Conservation (phyloP, 2,797 vertebrate genomes). For the Eleutherodactylus coqui region DNA sequence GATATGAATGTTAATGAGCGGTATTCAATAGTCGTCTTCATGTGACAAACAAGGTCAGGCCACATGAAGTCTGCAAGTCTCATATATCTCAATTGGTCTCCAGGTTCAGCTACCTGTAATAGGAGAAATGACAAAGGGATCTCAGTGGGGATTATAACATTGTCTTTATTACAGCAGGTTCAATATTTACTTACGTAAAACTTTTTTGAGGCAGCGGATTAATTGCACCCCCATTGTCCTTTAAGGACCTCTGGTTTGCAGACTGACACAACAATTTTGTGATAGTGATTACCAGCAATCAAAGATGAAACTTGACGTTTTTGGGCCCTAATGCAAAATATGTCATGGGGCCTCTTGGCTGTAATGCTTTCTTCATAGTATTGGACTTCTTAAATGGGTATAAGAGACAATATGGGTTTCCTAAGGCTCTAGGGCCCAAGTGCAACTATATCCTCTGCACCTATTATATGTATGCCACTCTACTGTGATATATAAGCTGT, state of each 20-base stretch:
- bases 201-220: not conserved
- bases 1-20: slow-evolving; percentile 25
- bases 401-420: too few species aligned
- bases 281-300: too few species aligned
- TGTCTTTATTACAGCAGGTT: not conserved
- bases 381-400: too few species aligned
- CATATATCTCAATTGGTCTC: slow-evolving; percentile 32
- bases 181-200: not conserved
- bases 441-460: too few species aligned
- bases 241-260: not conserved
- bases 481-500: too few species aligned
- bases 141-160: slow-evolving; percentile 1
- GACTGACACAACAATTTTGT: not conserved
- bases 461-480: too few species aligned
- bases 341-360: too few species aligned
- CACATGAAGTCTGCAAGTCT: not conserved
- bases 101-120: slow-evolving; percentile 4
- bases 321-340: too few species aligned
- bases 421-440: too few species aligned
- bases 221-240: not conserved
- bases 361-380: too few species aligned
- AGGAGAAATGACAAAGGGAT: not conserved
- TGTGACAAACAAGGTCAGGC: slow-evolving; percentile 28
- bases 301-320: too few species aligned
- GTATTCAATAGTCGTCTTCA: slow-evolving; percentile 18